phyloP scores from a whole-genome alignment of 1,140 invertebrate species.

The Papilio machaon region DNA sequence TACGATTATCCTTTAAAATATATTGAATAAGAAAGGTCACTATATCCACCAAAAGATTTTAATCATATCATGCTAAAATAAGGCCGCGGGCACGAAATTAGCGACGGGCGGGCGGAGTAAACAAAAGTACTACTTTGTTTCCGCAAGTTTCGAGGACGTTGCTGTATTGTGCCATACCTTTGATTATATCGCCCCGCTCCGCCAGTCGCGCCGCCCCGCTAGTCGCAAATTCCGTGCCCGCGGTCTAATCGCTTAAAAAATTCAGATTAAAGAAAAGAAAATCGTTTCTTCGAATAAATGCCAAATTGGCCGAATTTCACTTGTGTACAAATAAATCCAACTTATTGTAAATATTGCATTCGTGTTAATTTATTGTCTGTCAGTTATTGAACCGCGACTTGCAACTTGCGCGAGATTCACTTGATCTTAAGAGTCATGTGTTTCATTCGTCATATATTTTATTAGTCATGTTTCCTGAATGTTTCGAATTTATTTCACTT shows the following conservation, averaged over 20 bases:
- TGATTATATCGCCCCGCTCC: no score
- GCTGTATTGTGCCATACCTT: no score
- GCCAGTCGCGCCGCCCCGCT: no score
- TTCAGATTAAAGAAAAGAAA: background rate
- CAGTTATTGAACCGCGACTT: background rate
- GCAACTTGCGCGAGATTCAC: background rate
- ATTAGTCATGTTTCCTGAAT: constrained; percentile 1
- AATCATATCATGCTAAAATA: background rate
- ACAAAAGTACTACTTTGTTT: background rate
- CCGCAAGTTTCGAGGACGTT: no score
- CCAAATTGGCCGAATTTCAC: constrained; percentile 41
- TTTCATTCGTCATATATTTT: background rate
- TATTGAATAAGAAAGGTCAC: background rate
- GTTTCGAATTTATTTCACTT: background rate
- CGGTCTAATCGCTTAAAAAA: background rate
- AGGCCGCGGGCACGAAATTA: no score
- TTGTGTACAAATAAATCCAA: constrained; percentile 43
- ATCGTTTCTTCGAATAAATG: constrained; percentile 34
- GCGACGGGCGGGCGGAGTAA: background rate
- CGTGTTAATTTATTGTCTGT: background rate
- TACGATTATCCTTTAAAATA: background rate
- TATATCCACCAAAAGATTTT: background rate
- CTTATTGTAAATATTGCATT: constrained; percentile 38
- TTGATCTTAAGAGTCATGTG: background rate
- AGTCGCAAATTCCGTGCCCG: no score